Evolutionary conservation across 1,140 invertebrate genomes (phyloP), one percentile per base, ranked within the genome.

Genomic region (Ctenoplectra terminalis): DNA sequence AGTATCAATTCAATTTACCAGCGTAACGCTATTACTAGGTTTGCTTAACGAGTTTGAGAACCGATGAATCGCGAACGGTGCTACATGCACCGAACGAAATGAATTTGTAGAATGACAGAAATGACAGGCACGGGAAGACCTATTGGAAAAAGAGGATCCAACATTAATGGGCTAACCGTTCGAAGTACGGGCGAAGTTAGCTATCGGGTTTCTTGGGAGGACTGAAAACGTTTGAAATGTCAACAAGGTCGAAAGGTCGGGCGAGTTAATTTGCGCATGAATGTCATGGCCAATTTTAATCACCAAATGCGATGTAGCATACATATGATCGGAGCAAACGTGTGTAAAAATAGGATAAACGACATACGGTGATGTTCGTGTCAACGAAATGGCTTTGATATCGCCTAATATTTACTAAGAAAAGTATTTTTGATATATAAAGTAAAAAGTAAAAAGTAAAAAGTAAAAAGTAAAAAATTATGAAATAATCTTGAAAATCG

Each of bases 181-280:
- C 54, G n/a, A 60, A 34, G 56, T 31, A 74, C 31, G 60, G 61
- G 31, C 26, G 76, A 60, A 73, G 34, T 75, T 69, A 56, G 54
- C 64, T 83, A 77, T 79, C 63, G 76, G 78, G 81, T 80, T 73
- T 67, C 75, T 52, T 26, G 13, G 31, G 61, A 61, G 40, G 76
- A 56, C n/a, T 48, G 43, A 79, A 81, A 81, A 74, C 78, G 74
- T 81, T 63, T 83, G 75, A 76, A 84, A 86, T 84, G 86, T 86
- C 82, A 88, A 66, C 76, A 70, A 76, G 81, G 75, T 54, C 76
- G 52, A 72, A 83, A 86, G 63, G 73, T 79, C 63, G 80, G 52
- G 60, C 29, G 69, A 40, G 71, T 50, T 82, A 86, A 86, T 82
- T 82, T 69, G 72, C 67, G 74, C 79, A 78, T 70, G 60, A 86